Evolutionary conservation across 1,140 invertebrate genomes (phyloP), one percentile per base, ranked within the genome.

Genomic region (Drosophila nebulosa): DNA sequence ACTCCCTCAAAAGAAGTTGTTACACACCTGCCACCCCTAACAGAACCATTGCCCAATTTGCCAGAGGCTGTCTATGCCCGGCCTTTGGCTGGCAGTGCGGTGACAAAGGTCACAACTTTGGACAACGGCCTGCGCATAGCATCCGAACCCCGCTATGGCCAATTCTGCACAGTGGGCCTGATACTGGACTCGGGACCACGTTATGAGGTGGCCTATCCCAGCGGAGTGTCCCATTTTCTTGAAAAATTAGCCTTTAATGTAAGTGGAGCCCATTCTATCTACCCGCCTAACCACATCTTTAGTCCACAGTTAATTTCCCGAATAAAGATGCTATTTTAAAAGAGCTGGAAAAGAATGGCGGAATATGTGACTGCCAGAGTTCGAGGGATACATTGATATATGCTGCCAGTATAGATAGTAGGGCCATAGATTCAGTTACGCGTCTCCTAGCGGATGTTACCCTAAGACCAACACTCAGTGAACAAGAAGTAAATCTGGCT

Each of bases 181-280:
- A 95, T 98, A 1, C 96, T 99, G 88, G 96, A 99, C 92, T 98
- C 97, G 63, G 98, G 98, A 26, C 97, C 98, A 39, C 94, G 99
- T 80, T 99, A 97, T 94, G 99, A 99, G 94, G 96, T 97, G 21
- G 94, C 95, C 14, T 98, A 98, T 93, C 97, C 97, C 6, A 97
- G 95, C 94, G 99, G 99, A 35, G 95, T 99, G 57, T 98, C 97
- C 39, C 98, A 99, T 93, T 99, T 99, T 91, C 92, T 99, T n/a
- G 98, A 99, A 93, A 99, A 99, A 93, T 92, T 99, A 74, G 97
- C 98, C 50, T 99, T 99, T 93, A 96, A 96, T 92, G 97, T 98
- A 94, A 96, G 95, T 77, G n/a, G n/a, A n/a, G n/a, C n/a, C n/a
- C n/a, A n/a, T n/a, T n/a, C n/a, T n/a, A n/a, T n/a, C n/a, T n/a